A percentile compares a stretch with the other conserved stretches of the same genome.
These are phyloP conservation scores for Perizoma affinitatum DNA, from an alignment of 2,888 invertebrate species.

Conservation along the genomic window DNA sequence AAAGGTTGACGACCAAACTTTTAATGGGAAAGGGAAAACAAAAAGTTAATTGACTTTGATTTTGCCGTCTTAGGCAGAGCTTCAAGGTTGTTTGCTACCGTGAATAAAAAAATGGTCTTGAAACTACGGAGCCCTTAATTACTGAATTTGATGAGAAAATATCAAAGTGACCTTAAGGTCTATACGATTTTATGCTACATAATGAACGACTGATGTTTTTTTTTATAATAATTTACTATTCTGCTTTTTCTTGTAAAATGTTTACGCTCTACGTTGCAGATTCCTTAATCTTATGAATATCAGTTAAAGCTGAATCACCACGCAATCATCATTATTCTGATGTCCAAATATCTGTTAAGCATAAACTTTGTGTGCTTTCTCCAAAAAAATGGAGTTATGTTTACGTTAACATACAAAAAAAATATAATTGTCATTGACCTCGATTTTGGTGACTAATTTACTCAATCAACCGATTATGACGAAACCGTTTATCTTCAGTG, in stretches of 20 bases:
- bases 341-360: conserved; percentile 2
- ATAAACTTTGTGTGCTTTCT: conserved; percentile 21
- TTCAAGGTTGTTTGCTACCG: conserved; percentile 36
- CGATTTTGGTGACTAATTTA: conserved; percentile 14
- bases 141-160: conserved; percentile 22
- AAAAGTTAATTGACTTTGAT: conserved; percentile 42
- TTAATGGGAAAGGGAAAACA: conserved; percentile 37
- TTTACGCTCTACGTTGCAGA: too few species aligned
- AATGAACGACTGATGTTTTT: conserved; percentile 3
- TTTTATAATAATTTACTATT: conserved; percentile 1
- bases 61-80: conserved; percentile 31
- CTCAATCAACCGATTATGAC: conserved; percentile 19
- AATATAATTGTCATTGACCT: conserved; percentile 26
- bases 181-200: conserved; percentile 10
- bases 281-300: too few species aligned
- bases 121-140: conserved; percentile 27
- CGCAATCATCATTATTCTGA: conserved; percentile 1
- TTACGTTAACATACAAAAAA: conserved; percentile 17
- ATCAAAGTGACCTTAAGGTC: conserved; percentile 17
- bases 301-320: background rate
- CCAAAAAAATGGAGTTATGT: conserved; percentile 29
- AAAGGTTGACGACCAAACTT: conserved; percentile 25
- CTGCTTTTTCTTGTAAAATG: background rate
- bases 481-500: conserved; percentile 27
- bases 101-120: conserved; percentile 30